These are phyloP conservation scores for Aphidius ervi DNA, from an alignment of 1,140 invertebrate species.

Conservation along the genomic window DNA sequence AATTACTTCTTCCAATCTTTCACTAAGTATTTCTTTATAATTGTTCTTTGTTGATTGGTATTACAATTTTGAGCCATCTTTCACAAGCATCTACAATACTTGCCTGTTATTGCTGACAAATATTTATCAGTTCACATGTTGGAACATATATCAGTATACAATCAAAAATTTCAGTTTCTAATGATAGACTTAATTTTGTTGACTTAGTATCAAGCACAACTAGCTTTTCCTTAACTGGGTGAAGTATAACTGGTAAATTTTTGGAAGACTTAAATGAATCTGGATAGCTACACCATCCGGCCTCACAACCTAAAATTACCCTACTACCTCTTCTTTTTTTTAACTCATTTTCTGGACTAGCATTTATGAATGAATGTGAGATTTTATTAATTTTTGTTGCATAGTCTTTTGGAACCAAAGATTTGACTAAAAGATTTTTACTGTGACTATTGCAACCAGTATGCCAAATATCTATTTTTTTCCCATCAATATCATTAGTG, in stretches of 20 bases:
- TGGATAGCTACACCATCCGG: slow-evolving; percentile 17
- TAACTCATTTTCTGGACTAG: slow-evolving; percentile 10
- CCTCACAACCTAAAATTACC: slow-evolving; percentile 15
- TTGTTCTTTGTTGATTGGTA: background rate
- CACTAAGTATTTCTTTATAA: background rate
- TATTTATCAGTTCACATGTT: slow-evolving; percentile 17
- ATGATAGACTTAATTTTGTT: slow-evolving; percentile 7
- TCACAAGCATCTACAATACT: slow-evolving; percentile 15
- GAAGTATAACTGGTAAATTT: slow-evolving; percentile 17
- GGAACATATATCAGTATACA: slow-evolving; percentile 13
- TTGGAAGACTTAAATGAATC: slow-evolving; percentile 14
- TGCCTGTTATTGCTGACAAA: no score
- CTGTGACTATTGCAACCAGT: slow-evolving; percentile 18
- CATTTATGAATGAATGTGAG: slow-evolving; percentile 7
- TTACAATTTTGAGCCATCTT: slow-evolving; percentile 12
- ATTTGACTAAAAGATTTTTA: slow-evolving; percentile 21
- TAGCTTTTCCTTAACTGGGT: slow-evolving; percentile 1
- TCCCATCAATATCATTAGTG: slow-evolving; percentile 22
- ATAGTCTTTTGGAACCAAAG: background rate
- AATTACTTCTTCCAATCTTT: slow-evolving; percentile 14
- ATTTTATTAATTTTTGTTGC: slow-evolving; percentile 9
- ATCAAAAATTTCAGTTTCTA: slow-evolving; percentile 11
- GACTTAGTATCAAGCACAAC: background rate
- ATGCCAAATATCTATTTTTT: slow-evolving; percentile 19
- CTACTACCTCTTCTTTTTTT: slow-evolving; percentile 3